Evolutionary conservation across 2,797 vertebrate species (phyloP).

Genomic region (Gymnodraco acuticeps): DNA sequence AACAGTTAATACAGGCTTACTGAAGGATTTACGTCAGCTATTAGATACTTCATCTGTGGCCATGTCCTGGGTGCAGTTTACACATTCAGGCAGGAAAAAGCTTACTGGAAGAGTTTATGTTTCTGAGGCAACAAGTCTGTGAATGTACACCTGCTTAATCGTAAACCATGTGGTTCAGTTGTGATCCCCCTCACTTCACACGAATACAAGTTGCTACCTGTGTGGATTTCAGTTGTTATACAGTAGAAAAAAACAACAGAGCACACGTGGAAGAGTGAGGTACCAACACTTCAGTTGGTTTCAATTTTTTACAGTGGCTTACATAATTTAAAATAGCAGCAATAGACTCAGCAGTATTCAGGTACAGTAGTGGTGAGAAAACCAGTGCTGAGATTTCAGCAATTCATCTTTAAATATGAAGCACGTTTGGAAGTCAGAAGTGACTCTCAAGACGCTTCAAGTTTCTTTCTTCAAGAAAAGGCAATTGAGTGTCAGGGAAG

Average conservation of each 20-base stretch:
- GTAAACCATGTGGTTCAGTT: background rate
- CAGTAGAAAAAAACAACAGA: background rate
- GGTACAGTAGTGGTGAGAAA: background rate
- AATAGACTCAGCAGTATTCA: background rate
- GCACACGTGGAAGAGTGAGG: background rate
- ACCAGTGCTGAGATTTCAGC: background rate
- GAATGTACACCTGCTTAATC: background rate
- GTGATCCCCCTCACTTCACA: background rate
- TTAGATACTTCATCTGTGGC: conserved; percentile 11
- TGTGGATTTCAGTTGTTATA: background rate
- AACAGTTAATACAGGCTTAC: conserved; percentile 16
- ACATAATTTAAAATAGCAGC: background rate
- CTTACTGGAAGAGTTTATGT: background rate
- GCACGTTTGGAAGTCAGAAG: too few relatives aligned
- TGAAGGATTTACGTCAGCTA: conserved; percentile 3
- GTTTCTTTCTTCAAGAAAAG: background rate
- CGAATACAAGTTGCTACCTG: background rate
- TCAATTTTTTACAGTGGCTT: background rate
- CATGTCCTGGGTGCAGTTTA: conserved; percentile 1
- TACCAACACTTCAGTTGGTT: background rate
- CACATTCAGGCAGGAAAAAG: background rate
- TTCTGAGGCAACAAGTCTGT: background rate
- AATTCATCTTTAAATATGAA: background rate
- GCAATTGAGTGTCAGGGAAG: background rate
- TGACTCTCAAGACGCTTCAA: background rate